These are phyloP conservation scores for Whitmania pigra DNA, from an alignment of 1,140 invertebrate genomes.

Conservation along the genomic window DNA sequence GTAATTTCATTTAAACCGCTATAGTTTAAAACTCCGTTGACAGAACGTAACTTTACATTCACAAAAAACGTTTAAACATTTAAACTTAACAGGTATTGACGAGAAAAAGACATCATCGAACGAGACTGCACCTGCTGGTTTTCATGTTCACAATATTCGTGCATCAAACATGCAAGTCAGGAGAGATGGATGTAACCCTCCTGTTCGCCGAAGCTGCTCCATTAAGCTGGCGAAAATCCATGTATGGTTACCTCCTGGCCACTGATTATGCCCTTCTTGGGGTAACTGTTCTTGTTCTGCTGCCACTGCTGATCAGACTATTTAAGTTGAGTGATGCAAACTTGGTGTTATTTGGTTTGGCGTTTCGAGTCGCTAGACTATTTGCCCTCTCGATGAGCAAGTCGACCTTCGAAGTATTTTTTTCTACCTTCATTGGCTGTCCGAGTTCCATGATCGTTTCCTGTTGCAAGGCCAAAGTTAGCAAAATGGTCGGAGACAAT, in stretches of 20 bases:
- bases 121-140: conserved; percentile 29
- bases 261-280: conserved; percentile 34
- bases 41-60: too few species aligned
- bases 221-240: conserved; percentile 35
- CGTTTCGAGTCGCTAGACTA: conserved; percentile 23
- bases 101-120: conserved; percentile 26
- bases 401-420: conserved; percentile 19
- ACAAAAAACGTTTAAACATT: too few species aligned
- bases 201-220: conserved; percentile 34
- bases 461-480: conserved; percentile 23
- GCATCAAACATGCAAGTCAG: conserved; percentile 35
- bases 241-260: conserved; percentile 40
- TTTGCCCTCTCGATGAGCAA: conserved; percentile 18
- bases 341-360: conserved; percentile 24
- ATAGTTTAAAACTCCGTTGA: too few species aligned
- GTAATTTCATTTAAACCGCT: too few species aligned
- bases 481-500: conserved; percentile 24
- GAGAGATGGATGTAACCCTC: conserved; percentile 38
- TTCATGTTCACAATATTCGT: conserved; percentile 26
- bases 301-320: conserved; percentile 22
- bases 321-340: conserved; percentile 20
- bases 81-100: conserved; percentile 25
- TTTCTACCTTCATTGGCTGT: conserved; percentile 24
- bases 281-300: conserved; percentile 20
- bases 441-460: conserved; percentile 24